Evolutionary conservation across 2,113 vertebrate genomes (phyloP).

Genomic region (Corydoras sp.): DNA sequence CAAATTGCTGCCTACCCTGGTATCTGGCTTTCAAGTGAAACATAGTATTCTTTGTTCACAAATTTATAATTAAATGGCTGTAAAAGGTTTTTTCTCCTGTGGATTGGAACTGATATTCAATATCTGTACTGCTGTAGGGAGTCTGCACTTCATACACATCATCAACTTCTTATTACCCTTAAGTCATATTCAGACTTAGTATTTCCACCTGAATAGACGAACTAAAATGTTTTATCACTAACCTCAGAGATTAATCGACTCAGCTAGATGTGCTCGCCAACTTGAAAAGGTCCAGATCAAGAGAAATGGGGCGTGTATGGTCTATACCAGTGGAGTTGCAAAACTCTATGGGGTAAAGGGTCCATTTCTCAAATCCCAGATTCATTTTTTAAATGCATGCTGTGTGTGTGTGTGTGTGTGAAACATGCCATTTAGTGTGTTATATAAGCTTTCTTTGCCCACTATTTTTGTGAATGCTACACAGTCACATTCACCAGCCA

Average conservation of each 20-base stretch:
- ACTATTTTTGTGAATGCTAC: no score
- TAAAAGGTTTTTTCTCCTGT: not conserved
- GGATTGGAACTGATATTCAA: not conserved
- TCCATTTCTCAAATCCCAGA: no score
- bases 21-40: not conserved
- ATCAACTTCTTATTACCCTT: constrained; percentile 16
- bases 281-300: not conserved
- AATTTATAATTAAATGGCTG: not conserved
- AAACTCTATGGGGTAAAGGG: no score
- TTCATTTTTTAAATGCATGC: no score
- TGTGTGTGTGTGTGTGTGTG: no score
- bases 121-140: constrained; percentile 4
- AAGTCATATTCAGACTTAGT: not conserved
- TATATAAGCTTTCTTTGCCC: no score
- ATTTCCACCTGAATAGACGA: not conserved
- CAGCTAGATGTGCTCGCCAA: not conserved
- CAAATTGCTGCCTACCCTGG: not conserved
- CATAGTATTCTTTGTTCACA: not conserved
- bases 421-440: no score
- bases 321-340: not conserved
- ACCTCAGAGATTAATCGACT: not conserved
- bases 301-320: not conserved
- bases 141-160: constrained; percentile 1
- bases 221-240: not conserved
- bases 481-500: no score